phyloP scores from a whole-genome alignment of 37 sponge, comb jelly and placozoan genomes.

The Ephydatia muelleri region DNA sequence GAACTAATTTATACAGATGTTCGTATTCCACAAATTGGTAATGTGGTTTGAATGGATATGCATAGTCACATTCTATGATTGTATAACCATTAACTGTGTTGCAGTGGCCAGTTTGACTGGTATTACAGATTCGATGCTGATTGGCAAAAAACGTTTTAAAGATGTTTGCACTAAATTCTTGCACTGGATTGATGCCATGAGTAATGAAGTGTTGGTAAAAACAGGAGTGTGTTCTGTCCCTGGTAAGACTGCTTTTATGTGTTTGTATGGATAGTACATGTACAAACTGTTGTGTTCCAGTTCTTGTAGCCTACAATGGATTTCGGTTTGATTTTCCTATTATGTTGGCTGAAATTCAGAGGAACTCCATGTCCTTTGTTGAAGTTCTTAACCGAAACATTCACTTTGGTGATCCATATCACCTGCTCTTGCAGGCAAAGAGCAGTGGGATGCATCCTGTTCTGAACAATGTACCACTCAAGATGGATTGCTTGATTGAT shows the following conservation, averaged over 20 bases:
- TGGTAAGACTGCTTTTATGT: neutral
- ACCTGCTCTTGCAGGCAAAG: conserved; percentile 7
- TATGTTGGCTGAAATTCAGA: conserved; percentile 56
- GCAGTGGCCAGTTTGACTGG: conserved; percentile 17
- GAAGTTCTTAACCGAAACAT: conserved; percentile 2
- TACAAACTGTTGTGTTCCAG: neutral
- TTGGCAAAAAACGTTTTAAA: conserved; percentile 3
- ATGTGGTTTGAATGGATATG: neutral
- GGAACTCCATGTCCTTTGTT: neutral
- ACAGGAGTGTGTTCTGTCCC: conserved; percentile 12
- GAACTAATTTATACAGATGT: conserved; percentile 29
- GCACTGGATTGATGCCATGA: conserved; percentile 30
- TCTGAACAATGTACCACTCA: neutral
- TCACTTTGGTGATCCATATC: conserved; percentile 54
- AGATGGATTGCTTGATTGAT: neutral
- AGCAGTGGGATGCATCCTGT: neutral
- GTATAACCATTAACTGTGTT: neutral
- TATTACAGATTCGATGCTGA: conserved; percentile 28
- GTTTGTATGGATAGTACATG: neutral
- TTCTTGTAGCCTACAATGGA: conserved; percentile 70
- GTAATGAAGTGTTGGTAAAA: neutral
- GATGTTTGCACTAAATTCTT: conserved; percentile 34
- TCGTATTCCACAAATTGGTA: conserved; percentile 23
- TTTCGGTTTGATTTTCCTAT: conserved; percentile 60
- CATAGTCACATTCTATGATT: neutral